phyloP scores from a whole-genome alignment of 2,797 vertebrate genomes.

The Tenualosa ilisha region DNA sequence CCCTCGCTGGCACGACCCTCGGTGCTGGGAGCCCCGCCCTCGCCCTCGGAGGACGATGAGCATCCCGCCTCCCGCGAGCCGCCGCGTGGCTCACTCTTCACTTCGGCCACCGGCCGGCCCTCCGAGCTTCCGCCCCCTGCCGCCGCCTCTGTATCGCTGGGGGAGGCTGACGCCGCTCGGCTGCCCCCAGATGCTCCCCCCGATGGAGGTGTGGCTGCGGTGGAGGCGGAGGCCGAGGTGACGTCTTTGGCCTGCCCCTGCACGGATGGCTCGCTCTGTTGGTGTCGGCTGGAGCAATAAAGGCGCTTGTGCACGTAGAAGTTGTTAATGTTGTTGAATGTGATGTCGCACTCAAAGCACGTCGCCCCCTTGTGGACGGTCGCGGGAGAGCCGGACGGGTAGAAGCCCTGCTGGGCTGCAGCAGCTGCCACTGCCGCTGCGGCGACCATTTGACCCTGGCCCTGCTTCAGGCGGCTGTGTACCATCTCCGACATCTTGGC shows the following conservation, averaged over 20 bases:
- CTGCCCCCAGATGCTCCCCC: slow-evolving; percentile 59
- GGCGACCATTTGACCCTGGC: slow-evolving; percentile 54
- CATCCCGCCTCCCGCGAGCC: slow-evolving; percentile 63
- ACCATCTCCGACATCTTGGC: slow-evolving; percentile 99
- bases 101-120: slow-evolving; percentile 59
- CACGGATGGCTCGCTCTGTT: slow-evolving; percentile 67
- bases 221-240: slow-evolving; percentile 46
- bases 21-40: slow-evolving; percentile 57
- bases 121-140: slow-evolving; percentile 50
- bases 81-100: slow-evolving; percentile 68
- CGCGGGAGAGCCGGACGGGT: slow-evolving; percentile 66
- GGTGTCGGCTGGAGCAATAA: slow-evolving; percentile 92
- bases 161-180: slow-evolving; percentile 58
- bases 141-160: slow-evolving; percentile 60
- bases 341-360: slow-evolving; percentile 97
- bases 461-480: slow-evolving; percentile 89
- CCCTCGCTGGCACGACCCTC: slow-evolving; percentile 73
- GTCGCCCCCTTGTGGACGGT: slow-evolving; percentile 87
- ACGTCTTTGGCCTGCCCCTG: slow-evolving; percentile 58
- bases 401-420: slow-evolving; percentile 66
- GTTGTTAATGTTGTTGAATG: slow-evolving; percentile 97
- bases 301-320: slow-evolving; percentile 96
- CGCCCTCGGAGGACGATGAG: slow-evolving; percentile 81
- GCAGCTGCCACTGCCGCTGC: slow-evolving; percentile 18
- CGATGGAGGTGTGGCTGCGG: slow-evolving; percentile 30